Base-by-base conservation (phyloP, 1,140 invertebrate species). In the Akabosia matsudoensis region DNA sequence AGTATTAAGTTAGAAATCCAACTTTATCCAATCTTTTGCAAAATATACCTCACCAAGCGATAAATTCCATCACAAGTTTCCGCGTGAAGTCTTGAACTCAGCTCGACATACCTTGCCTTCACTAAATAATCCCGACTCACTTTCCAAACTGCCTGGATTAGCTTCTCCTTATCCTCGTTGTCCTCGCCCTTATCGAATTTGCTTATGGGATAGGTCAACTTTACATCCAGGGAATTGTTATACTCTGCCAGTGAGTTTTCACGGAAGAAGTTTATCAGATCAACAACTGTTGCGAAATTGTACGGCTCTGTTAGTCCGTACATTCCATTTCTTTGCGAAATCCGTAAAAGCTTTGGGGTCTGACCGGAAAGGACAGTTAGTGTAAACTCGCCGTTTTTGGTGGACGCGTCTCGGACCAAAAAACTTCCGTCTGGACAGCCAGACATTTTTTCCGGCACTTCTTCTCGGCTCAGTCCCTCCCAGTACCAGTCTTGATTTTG, bases 281-380 rank as follows among this genome's bases (percentile, higher is more conserved):
- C 94, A 77, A 97, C 92, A 56, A 99, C 95, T 31, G 95, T 96
- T 82, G 90, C 90, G 84, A 97, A 99, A 77, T 90, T 90, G 83
- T 91, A 93, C 0, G 96, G 96, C 83, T 97, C 94, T 0, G 90
- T 89, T 84, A 99, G 98, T 70, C 97, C 97, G 86, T 95, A 90
- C 24, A 91, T 93, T 28, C 93, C 93, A 85, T 96, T 92, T 82
- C 91, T 88, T 82, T 95, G 91, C 82, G 91, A 93, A 81, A 99
- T 98, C 87, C 97, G 98, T 61, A 99, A 97, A 56, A 99, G 87
- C 86, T 98, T 98, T 82, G 97, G 97, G 74, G 91, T 91, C 70
- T 96, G 96, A 78, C 95, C 95, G 88, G 97, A 97, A 70, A 94
- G 89, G 18, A 99, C 87, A 1, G 97, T 98, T 73, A 99, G 85